A percentile compares a stretch with the other conserved stretches of the same genome.
Evolutionary conservation across 2,888 invertebrate genomes (phyloP).

Genomic region (Lepidocyrtinus sp.): DNA sequence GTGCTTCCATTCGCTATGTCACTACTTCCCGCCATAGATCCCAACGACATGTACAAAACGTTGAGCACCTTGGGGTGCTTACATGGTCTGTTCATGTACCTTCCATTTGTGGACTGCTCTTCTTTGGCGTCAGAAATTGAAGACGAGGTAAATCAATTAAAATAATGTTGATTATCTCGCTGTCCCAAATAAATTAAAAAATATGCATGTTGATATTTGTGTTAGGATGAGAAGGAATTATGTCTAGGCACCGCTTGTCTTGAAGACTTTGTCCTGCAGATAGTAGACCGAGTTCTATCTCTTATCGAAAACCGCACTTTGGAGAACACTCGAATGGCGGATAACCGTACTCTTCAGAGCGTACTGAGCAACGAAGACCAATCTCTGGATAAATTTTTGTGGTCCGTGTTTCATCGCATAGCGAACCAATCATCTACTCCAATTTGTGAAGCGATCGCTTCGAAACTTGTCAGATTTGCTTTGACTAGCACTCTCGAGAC

Average conservation of each 20-base stretch:
- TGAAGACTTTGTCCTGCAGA: constrained; percentile 90
- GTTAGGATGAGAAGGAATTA: constrained; percentile 78
- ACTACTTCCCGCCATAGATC: constrained; percentile 86
- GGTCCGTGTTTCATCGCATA: constrained; percentile 76
- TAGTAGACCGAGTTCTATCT: constrained; percentile 83
- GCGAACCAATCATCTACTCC: constrained; percentile 66
- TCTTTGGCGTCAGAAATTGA: constrained; percentile 79
- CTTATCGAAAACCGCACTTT: constrained; percentile 82
- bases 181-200: too few species aligned
- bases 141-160: constrained; percentile 76
- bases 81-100: constrained; percentile 82
- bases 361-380: constrained; percentile 78
- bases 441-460: constrained; percentile 76
- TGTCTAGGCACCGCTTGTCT: constrained; percentile 89
- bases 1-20: constrained; percentile 86
- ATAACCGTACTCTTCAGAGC: constrained; percentile 62
- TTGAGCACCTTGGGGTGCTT: constrained; percentile 85
- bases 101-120: constrained; percentile 90
- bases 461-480: constrained; percentile 83
- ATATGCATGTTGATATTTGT: not conserved
- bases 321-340: constrained; percentile 79
- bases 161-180: not conserved
- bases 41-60: constrained; percentile 75
- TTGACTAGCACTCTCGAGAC: constrained; percentile 86
- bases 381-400: constrained; percentile 74